These are phyloP conservation scores for Ladona fulva DNA, from an alignment of 1,140 invertebrate species.

Conservation along the genomic window DNA sequence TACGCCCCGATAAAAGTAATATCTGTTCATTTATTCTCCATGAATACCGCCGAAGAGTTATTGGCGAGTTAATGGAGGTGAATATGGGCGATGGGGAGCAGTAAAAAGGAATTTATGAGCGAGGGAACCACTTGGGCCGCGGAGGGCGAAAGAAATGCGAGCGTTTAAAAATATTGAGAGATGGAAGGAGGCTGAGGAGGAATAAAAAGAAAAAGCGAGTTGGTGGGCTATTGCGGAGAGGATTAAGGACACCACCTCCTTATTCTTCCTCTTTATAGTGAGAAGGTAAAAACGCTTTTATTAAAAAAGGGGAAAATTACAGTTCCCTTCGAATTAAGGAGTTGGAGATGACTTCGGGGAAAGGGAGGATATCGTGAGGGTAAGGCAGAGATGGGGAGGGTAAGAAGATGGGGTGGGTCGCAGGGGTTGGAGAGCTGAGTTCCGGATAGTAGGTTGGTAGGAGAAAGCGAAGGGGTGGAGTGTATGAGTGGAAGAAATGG, in stretches of 20 bases:
- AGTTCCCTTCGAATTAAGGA: neutral
- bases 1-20: conserved; percentile 2
- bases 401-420: neutral
- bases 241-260: neutral
- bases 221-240: neutral
- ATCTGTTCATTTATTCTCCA: neutral
- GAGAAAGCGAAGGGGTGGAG: neutral
- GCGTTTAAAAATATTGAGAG: neutral
- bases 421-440: too few relatives aligned
- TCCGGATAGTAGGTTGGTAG: neutral
- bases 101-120: conserved; percentile 3
- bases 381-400: too few relatives aligned
- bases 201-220: neutral
- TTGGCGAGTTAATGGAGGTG: conserved; percentile 7
- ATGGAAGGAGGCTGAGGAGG: neutral
- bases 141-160: neutral
- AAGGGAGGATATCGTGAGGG: too few relatives aligned
- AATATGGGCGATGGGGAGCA: conserved; percentile 6
- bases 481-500: neutral
- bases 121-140: neutral
- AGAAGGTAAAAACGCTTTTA: neutral
- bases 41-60: neutral
- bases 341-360: too few relatives aligned
- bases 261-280: neutral
- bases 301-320: conserved; percentile 10